phyloP scores from a whole-genome alignment of 1,140 invertebrate species.

The Ephestia elutella region DNA sequence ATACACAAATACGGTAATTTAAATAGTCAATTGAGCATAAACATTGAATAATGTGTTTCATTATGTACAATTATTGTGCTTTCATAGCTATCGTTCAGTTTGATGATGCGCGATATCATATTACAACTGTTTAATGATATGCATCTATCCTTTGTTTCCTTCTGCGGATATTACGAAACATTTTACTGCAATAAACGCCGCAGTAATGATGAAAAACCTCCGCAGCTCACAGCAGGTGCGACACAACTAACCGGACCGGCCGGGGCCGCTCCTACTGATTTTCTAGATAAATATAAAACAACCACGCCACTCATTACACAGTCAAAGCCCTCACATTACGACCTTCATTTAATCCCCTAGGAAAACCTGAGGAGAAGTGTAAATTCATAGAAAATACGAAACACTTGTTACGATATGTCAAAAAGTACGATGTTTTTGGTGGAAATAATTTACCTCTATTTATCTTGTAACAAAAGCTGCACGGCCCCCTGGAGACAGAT shows the following conservation, averaged over 20 bases:
- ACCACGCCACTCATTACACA: conserved; percentile 55
- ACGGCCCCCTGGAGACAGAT: conserved; percentile 64
- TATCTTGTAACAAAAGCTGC: conserved; percentile 73
- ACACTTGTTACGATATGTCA: conserved; percentile 70
- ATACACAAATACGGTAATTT: conserved; percentile 1
- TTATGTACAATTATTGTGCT: background rate
- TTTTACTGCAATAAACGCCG: conserved; percentile 18
- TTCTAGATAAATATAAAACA: conserved; percentile 61
- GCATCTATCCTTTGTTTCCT: conserved; percentile 18
- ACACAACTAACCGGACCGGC: conserved; percentile 37
- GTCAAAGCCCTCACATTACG: conserved; percentile 42
- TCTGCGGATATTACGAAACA: conserved; percentile 12
- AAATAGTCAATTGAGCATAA: background rate
- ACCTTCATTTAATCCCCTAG: conserved; percentile 50
- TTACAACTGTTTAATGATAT: conserved; percentile 17
- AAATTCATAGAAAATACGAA: conserved; percentile 63
- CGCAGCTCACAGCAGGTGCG: conserved; percentile 35
- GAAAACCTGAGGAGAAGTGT: conserved; percentile 27
- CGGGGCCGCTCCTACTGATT: conserved; percentile 37
- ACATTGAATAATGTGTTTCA: background rate
- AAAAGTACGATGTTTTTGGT: conserved; percentile 66
- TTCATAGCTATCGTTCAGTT: background rate
- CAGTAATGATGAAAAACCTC: conserved; percentile 26
- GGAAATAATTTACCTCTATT: conserved; percentile 73
- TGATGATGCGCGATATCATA: background rate